Percentiles rank a stretch among this genome's conserved stretches.
These are phyloP conservation scores for Sinocyclocheilus anshuiensis DNA, from an alignment of 2,113 vertebrate genomes.

Conservation along the genomic window DNA sequence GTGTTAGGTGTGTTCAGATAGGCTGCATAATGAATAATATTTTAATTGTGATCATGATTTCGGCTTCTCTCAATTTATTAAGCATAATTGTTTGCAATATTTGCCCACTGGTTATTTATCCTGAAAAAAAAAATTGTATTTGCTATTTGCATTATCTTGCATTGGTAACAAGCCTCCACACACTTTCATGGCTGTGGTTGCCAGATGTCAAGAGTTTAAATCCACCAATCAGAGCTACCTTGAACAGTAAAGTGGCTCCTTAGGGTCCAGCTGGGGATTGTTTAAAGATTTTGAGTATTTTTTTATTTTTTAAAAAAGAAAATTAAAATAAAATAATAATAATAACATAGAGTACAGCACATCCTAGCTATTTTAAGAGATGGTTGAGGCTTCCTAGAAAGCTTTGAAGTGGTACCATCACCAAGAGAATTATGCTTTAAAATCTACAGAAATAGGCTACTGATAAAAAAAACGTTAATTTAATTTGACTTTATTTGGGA, in stretches of 20 bases:
- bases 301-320: neutral
- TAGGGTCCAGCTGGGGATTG: neutral
- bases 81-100: too few relatives aligned
- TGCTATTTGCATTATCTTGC: too few relatives aligned
- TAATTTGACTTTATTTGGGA: neutral
- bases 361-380: conserved; percentile 13
- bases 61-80: too few relatives aligned
- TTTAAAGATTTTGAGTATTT: neutral
- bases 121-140: too few relatives aligned
- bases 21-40: too few relatives aligned
- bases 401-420: neutral
- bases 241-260: too few relatives aligned
- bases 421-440: neutral
- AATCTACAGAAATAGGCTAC: neutral
- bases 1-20: neutral
- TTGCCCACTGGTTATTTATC: too few relatives aligned
- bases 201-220: too few relatives aligned
- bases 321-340: neutral
- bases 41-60: too few relatives aligned
- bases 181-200: too few relatives aligned
- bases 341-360: neutral
- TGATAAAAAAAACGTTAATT: neutral
- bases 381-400: neutral
- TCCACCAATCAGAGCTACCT: too few relatives aligned
- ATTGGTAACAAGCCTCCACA: too few relatives aligned